Evolutionary conservation across 2,888 invertebrate species (phyloP).

Genomic region (Eulithis prunata): DNA sequence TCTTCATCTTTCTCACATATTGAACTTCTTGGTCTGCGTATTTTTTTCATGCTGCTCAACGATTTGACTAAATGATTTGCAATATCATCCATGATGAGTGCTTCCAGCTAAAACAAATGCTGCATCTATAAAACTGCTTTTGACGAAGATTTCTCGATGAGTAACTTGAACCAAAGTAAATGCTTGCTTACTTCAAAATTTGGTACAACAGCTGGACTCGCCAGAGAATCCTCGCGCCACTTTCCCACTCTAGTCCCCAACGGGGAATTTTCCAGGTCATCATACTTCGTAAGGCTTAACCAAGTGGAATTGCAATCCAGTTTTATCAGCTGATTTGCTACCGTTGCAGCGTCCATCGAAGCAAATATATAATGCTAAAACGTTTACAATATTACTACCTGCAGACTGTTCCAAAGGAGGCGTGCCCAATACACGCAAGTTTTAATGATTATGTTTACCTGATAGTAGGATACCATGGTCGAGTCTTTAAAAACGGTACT

Average conservation of each 20-base stretch:
- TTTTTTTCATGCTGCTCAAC: constrained; percentile 49
- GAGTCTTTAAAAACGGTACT: constrained; percentile 35
- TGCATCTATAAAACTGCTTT: too few relatives aligned
- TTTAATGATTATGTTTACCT: constrained; percentile 52
- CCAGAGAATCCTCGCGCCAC: constrained; percentile 56
- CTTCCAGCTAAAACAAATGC: constrained; percentile 57
- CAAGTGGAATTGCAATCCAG: constrained; percentile 70
- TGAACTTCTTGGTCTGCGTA: constrained; percentile 46
- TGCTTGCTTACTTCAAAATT: constrained; percentile 20
- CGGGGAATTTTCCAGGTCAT: constrained; percentile 59
- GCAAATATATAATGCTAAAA: constrained; percentile 72
- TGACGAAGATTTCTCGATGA: too few relatives aligned
- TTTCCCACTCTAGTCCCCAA: constrained; percentile 66
- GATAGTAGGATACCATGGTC: constrained; percentile 66
- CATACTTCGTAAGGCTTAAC: constrained; percentile 70
- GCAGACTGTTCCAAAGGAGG: too few relatives aligned
- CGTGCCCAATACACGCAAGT: neutral
- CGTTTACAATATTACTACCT: neutral
- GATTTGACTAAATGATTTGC: constrained; percentile 68
- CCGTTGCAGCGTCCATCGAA: constrained; percentile 66
- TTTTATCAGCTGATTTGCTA: constrained; percentile 57
- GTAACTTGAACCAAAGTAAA: too few relatives aligned
- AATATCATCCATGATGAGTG: constrained; percentile 71
- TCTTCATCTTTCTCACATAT: constrained; percentile 54
- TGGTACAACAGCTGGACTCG: constrained; percentile 52